These are phyloP conservation scores for Caenorhabditis panamensis DNA, from an alignment of 2,888 invertebrate species.

Conservation along the genomic window DNA sequence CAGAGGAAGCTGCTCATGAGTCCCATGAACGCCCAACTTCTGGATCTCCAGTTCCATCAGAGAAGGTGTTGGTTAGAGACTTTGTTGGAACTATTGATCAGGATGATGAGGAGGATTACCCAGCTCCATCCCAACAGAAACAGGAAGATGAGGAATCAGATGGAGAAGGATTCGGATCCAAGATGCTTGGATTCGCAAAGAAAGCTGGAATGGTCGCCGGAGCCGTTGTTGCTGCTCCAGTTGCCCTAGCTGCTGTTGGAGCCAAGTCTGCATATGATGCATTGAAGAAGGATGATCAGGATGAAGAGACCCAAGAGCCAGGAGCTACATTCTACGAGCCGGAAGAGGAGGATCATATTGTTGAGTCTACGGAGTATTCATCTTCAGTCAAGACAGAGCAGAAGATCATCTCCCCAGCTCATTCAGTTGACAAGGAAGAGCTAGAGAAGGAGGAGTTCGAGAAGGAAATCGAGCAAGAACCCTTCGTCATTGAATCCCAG, in stretches of 20 bases:
- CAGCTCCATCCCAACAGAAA: too few species aligned
- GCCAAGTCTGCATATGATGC: constrained; percentile 69
- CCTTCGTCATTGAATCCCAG: too few species aligned
- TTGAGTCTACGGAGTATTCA: constrained; percentile 14
- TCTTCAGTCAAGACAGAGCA: constrained; percentile 25
- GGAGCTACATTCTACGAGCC: constrained; percentile 41
- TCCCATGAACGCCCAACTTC: not conserved
- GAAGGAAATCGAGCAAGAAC: not conserved
- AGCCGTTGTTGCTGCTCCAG: constrained; percentile 71
- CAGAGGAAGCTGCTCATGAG: not conserved
- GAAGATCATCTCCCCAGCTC: constrained; percentile 45
- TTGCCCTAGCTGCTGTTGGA: constrained; percentile 69
- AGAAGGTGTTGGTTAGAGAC: constrained; percentile 14
- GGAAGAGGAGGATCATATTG: constrained; percentile 35
- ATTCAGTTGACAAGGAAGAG: constrained; percentile 22
- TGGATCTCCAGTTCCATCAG: constrained; percentile 12
- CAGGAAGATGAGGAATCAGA: too few species aligned
- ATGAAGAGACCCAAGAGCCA: constrained; percentile 42
- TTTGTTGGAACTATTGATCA: constrained; percentile 25
- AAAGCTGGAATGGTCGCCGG: constrained; percentile 72
- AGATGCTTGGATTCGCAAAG: constrained; percentile 67
- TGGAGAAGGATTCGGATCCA: constrained; percentile 60
- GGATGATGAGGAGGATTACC: constrained; percentile 35
- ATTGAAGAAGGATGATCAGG: constrained; percentile 54
- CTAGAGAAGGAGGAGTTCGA: constrained; percentile 17